Evolutionary conservation across 2,888 invertebrate genomes (phyloP), one percentile per base, ranked within the genome.

Genomic region (Zaprionus bogoriensis): DNA sequence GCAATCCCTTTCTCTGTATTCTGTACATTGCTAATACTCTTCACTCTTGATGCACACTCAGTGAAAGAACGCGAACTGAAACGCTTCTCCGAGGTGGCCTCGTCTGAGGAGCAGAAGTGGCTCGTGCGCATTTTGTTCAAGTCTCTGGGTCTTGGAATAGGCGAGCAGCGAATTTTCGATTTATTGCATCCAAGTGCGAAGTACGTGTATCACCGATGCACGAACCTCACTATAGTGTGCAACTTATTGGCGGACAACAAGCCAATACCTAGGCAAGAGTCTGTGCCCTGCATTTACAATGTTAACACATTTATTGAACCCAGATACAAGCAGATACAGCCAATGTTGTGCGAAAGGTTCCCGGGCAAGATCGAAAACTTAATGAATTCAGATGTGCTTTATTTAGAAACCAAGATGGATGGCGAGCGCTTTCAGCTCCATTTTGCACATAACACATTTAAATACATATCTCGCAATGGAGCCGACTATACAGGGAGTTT

Each of bases 361-460:
- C 93, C 94, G 51, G 92, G 92, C 22, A 93, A 93, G 66, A 92
- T 96, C 70, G 91, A 92, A 47, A 87, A 90, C 0, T 67, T 90
- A 6, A 84, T 90, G 87, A 64, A 87, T n/a, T 67, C 72, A 1
- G 88, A 91, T 4, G 91, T 92, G 27, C 92, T 92, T 25, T 92
- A 91, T 1, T 92, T 93, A 62, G 98, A 99, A 91, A 95, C 94
- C 4, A 99, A 99, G 92, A 96, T 95, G 91, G 98, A 99, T 90
- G 98, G 99, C 0, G 98, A 99, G 91, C 92, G 98, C 73, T 97
- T 97, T 90, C 97, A 98, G 91, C 89, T 99, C 42, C 98, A 99
- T 88, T 95, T 96, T 92, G 92, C 93, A 54, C 92, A 95, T 67
- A 93, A 93, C 7, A 91, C 90, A 23, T 98, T 95, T 81, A 96